Evolutionary conservation across 2,113 vertebrate species (phyloP), one percentile per base, ranked within the genome.

Genomic region (Paramormyrops kingsleyae): DNA sequence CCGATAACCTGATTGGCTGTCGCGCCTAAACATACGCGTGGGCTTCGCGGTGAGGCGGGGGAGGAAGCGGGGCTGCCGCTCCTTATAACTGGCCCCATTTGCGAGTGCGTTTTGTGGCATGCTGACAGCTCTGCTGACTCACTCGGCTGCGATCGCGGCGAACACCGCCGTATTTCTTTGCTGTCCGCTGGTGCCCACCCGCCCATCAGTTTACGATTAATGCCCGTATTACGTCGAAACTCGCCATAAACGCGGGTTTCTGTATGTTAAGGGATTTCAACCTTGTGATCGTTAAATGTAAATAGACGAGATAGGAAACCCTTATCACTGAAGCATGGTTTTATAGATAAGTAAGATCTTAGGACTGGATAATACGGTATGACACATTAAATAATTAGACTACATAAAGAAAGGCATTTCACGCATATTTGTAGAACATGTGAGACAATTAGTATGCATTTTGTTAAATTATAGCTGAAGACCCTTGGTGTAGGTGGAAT

Each of bases 41-140:
- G 66, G 66, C 66, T 35, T 12, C 12, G 66, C 31, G 66, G 13
- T 31, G 70, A 31, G 13, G 74, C 15, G 70, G 31, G 35, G 70
- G 70, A 39, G 35, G 70, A 39, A 5, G 5, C 39, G 5, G 44
- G 42, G 7, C 83, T 35, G 52, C 31, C 31, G 27, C 42, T 27
- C 24, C 2, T 53, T 89, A 84, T 89, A 84, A 66, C 21, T 31
- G 53, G 35, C 52, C 35, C 49, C 27, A 12, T 53, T 19, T 56
- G 3, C 88, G 17, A 5, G 49, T 46, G 27, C 52, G 2, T 19
- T 83, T 10, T 70, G 46, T 35, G 46, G 50, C 27, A 49, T 9
- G 42, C n/a, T 35, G 47, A 21, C 50, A 85, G 80, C 10, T 42
- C 47, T 87, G 83, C 84, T 88, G 89, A 91, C 89, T 91, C 44